These are phyloP conservation scores for Manacus vitellinus DNA, from an alignment of 2,113 vertebrate genomes.

Conservation along the genomic window DNA sequence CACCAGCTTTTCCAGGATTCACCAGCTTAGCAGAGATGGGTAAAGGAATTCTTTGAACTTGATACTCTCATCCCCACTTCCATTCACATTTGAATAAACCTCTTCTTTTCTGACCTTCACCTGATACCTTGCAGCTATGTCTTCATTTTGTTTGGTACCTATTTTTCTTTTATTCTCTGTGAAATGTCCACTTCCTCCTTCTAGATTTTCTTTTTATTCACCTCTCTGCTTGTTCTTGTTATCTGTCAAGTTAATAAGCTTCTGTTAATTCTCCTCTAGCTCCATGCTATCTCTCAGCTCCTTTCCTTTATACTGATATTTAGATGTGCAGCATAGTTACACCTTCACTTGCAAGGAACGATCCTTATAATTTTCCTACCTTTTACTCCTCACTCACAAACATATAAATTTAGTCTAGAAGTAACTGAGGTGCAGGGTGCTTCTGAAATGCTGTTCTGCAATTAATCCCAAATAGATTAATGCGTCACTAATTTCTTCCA, in stretches of 20 bases:
- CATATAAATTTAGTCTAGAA: neutral
- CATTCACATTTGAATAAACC: neutral
- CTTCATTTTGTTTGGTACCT: neutral
- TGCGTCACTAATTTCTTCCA: neutral
- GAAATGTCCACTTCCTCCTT: neutral
- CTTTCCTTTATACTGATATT: neutral
- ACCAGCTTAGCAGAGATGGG: constrained; percentile 92
- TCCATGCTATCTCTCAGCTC: neutral
- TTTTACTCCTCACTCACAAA: neutral
- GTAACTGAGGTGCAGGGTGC: neutral
- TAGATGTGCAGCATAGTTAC: neutral
- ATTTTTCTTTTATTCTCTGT: neutral
- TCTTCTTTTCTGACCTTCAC: neutral
- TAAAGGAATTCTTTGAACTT: constrained; percentile 61
- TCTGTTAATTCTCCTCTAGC: neutral
- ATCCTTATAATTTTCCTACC: neutral
- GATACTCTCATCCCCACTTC: neutral
- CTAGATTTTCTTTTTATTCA: neutral
- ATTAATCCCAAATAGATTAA: neutral
- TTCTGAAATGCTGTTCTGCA: neutral
- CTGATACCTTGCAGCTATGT: neutral
- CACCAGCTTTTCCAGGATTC: constrained; percentile 87
- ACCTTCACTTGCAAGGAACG: neutral
- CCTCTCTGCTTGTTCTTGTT: neutral
- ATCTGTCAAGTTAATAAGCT: neutral